Base-by-base conservation (phyloP, 2,113 vertebrate genomes). In the Vulpes lagopus region DNA sequence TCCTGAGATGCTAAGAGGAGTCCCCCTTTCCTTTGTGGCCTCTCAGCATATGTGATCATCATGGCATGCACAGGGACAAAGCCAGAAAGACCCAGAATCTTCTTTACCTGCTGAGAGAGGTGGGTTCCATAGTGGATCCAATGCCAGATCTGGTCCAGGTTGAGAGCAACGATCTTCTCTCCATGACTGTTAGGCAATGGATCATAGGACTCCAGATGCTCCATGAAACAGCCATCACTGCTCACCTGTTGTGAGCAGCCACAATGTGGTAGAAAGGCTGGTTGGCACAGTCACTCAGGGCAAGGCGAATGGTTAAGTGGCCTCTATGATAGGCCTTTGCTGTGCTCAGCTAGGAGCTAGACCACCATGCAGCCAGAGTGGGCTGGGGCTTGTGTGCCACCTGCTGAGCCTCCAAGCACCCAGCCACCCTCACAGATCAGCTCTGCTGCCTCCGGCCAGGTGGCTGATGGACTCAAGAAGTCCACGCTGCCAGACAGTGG, bases 51-150 rank as follows among this genome's bases (percentile, higher is more conserved):
- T 88, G 98, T 98, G 69, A 98, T 95, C 1, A 96, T 95, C 98
- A 98, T 98, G 7, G 98, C 98, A 95, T 98, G 98, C 82, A 98
- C 95, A 49, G 98, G 98, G 91, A 98, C 97, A 97, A 98, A 98
- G 16, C 98, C 98, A 51, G 97, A 88, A 78, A 98, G 97, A 80
- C 98, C 98, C 91, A 99, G 98, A 38, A 99, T 99, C 97, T 99
- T 99, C 92, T 99, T 99, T 59, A 99, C 99, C 0, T 99, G 99
- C 82, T 99, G 99, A 4, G 99, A 98, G 0, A 99, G 98, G 89
- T 99, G 99, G 6, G 99, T 99, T 0, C 99, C 99, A 67, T 99
- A 99, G 89, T 99, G 99, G 17, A 99, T 98, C 99, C 99, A 99
- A 98, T 99, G 98, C 43, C 99, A 99, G 80, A 99, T 99, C 38